Conservation (phyloP, 2,113 vertebrate species). For the Protomyctophum bolini region DNA sequence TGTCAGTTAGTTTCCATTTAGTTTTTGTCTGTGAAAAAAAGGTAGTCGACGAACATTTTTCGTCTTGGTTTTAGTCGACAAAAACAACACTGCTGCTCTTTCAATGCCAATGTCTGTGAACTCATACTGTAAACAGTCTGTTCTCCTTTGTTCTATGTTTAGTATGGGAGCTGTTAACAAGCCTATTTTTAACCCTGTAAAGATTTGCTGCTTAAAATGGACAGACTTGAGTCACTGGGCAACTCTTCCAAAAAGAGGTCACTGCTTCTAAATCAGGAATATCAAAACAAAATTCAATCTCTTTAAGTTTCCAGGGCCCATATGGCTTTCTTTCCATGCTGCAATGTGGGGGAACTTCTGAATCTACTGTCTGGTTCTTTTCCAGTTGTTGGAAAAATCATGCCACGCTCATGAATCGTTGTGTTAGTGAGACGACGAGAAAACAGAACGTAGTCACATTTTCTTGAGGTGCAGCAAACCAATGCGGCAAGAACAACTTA, state of each 20-base stretch:
- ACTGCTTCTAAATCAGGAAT: constrained; percentile 11
- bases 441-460: neutral
- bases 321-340: neutral
- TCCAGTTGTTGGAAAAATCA: constrained; percentile 5
- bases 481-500: neutral
- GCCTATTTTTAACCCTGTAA: neutral
- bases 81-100: neutral
- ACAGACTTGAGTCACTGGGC: neutral
- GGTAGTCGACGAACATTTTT: too few species aligned
- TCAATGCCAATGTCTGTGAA: neutral
- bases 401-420: neutral
- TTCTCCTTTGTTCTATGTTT: constrained; percentile 2
- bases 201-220: neutral
- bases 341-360: neutral
- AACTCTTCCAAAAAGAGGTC: neutral
- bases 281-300: constrained; percentile 11
- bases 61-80: too few species aligned
- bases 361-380: neutral
- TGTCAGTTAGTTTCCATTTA: too few species aligned
- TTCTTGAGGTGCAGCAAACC: neutral
- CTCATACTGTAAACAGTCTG: neutral
- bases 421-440: neutral
- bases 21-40: too few species aligned
- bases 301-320: neutral
- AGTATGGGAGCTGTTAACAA: neutral